Evolutionary conservation across 2,797 vertebrate genomes (phyloP), one percentile per base, ranked within the genome.

Genomic region (Bovichtus variegatus): DNA sequence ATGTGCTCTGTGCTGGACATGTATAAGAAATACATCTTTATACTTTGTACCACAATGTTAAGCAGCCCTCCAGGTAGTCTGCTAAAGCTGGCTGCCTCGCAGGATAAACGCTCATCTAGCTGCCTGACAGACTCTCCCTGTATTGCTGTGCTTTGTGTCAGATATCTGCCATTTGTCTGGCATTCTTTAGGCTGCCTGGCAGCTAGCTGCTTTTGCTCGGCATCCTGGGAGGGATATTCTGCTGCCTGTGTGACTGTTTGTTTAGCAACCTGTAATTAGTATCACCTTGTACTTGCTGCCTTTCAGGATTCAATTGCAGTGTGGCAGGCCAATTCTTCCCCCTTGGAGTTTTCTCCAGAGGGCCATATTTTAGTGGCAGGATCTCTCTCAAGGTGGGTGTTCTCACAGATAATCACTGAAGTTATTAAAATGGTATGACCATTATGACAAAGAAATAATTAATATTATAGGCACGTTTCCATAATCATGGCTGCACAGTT

Each of bases 261-360:
- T 86, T 85, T 77, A 76, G 77, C 80, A 87, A 85, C 89, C 81
- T 87, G 79, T 80, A 87, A 89, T 90, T 89, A 90, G 78, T 27
- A 84, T 88, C 76, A 82, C 65, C 75, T 80, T 80, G 75, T 84
- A 79, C 69, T 76, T 51, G 46, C 75, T 62, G 61, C 57, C 70
- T 84, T 85, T 83, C 71, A 84, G 58, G 71, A 82, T 84, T 82
- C 78, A 82, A 75, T 63, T 60, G 74, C 75, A 64, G 67, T 57
- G 60, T 85, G 76, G 58, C 67, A 78, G 67, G 65, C 41, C 43
- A 10, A 55, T 70, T 71, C 31, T 84, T 44, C 31, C 36, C 71
- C 62, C 34, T 47, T 46, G 21, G 36, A 71, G 69, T 76, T 79
- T 64, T 63, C 71, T 43, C 31, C 38, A 70, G 0, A 19, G 18